Conservation (phyloP, 2,888 invertebrate species). For the Drosophila greeni region DNA sequence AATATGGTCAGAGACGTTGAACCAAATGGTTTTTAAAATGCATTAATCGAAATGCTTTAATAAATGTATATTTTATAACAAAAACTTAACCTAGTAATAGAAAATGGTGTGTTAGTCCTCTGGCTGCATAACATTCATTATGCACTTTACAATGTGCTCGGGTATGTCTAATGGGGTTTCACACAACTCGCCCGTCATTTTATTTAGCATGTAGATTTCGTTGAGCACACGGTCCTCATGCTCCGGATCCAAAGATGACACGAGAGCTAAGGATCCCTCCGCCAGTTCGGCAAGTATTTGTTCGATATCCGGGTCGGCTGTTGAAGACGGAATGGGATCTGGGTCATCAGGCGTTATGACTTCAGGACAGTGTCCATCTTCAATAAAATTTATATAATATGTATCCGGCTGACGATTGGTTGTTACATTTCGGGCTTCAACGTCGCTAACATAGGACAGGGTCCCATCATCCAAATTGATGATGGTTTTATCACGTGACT, state of each 20-base stretch:
- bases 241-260: slow-evolving; percentile 74
- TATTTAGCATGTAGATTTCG: slow-evolving; percentile 77
- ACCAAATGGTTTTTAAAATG: slow-evolving; percentile 6
- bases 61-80: slow-evolving; percentile 22
- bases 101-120: slow-evolving; percentile 38
- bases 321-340: slow-evolving; percentile 4
- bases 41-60: slow-evolving; percentile 28
- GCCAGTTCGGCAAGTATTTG: slow-evolving; percentile 74
- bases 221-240: slow-evolving; percentile 72
- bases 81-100: slow-evolving; percentile 17
- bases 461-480: slow-evolving; percentile 54
- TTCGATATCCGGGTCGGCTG: slow-evolving; percentile 70
- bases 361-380: slow-evolving; percentile 12
- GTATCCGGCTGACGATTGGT: slow-evolving; percentile 14
- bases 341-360: slow-evolving; percentile 20
- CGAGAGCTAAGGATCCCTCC: slow-evolving; percentile 76
- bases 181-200: slow-evolving; percentile 73
- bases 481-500: slow-evolving; percentile 33
- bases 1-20: not conserved
- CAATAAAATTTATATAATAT: slow-evolving; percentile 45
- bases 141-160: slow-evolving; percentile 76
- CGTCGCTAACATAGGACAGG: slow-evolving; percentile 45
- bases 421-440: slow-evolving; percentile 10
- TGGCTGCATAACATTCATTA: slow-evolving; percentile 74
- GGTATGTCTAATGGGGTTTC: slow-evolving; percentile 78